Evolutionary conservation across 1,140 invertebrate species (phyloP), one percentile per base, ranked within the genome.

Genomic region (Drosophila parabipectinata): DNA sequence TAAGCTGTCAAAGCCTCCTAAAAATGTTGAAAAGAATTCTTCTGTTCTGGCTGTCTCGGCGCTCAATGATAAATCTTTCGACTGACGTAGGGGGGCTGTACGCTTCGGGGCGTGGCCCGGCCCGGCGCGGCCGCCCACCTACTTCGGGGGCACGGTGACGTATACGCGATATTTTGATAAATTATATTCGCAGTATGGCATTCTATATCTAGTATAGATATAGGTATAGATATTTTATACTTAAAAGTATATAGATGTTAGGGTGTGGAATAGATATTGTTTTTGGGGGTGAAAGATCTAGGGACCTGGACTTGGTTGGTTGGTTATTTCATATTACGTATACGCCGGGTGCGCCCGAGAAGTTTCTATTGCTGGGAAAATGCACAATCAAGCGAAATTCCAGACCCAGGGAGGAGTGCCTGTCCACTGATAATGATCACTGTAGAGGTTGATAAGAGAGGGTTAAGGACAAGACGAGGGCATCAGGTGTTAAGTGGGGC

Each of bases 11-110:
- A 14, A 61, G 47, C 47, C 47, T 47, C 44, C 58, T 28, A 26
- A 61, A 74, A 74, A 64, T 74, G 69, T 63, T 52, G 30, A 73
- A 73, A 73, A 64, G 52, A 64, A 53, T 74, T 45, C 45, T 51
- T 18, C 21, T 21, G 21, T 18, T 14, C 18, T 14, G 8, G 15
- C 34, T 51, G 47, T 39, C 52, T 41, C 66, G 24, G 15, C 3
- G 12, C 1, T 30, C 39, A 60, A 71, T 72, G 68, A 72, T 72
- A 72, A 72, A 72, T 63, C 67, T 52, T 58, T 28, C 32, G 39
- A 15, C 45, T 72, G 67, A 72, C 68, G 68, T 44, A 72, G 54
- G 8, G 50, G 15, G 18, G 50, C 21, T 30, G 15, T 6, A 10
- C 8, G 14, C 15, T 52, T 15, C 9, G 52, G 21, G 60, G 60